Percentiles rank a stretch among this genome's conserved stretches.
Evolutionary conservation across 92 coral and sea anemone species (phyloP).

Genomic region (Meandrina meandrites): DNA sequence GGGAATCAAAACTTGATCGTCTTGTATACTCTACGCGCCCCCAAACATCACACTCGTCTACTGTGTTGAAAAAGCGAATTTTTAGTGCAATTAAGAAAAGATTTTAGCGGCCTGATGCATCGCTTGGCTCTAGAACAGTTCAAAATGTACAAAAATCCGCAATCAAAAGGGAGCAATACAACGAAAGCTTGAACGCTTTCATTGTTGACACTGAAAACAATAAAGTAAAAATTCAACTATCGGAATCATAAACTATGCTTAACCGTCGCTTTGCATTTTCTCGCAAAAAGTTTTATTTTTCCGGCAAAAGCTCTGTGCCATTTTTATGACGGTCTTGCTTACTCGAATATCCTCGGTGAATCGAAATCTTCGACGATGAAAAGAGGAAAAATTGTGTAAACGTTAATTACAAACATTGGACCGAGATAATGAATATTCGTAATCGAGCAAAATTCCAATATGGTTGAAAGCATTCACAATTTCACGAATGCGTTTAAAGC

Average conservation of each 20-base stretch:
- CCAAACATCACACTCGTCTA: neutral
- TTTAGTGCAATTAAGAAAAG: neutral
- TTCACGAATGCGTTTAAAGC: neutral
- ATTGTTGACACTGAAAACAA: slow-evolving; percentile 48
- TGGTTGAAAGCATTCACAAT: slow-evolving; percentile 33
- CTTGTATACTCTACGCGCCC: slow-evolving; percentile 24
- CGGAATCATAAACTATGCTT: slow-evolving; percentile 39
- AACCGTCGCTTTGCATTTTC: neutral
- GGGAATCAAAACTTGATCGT: slow-evolving; percentile 25
- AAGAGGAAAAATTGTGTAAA: slow-evolving; percentile 10
- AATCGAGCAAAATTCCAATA: slow-evolving; percentile 40
- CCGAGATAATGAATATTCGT: slow-evolving; percentile 46
- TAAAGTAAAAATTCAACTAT: slow-evolving; percentile 29
- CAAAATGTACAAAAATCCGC: slow-evolving; percentile 6
- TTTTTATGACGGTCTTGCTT: neutral
- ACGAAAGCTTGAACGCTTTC: slow-evolving; percentile 22
- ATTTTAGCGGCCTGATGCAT: neutral
- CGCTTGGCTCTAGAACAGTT: neutral
- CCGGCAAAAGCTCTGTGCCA: neutral
- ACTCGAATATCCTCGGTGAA: neutral
- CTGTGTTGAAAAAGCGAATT: neutral
- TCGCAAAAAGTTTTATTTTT: neutral
- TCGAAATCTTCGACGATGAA: neutral
- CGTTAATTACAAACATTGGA: slow-evolving; percentile 27
- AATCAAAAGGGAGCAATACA: neutral